Percentiles rank a stretch among this genome's conserved stretches.
Conservation (phyloP, 2,888 invertebrate genomes). For the Lagria hirta region DNA sequence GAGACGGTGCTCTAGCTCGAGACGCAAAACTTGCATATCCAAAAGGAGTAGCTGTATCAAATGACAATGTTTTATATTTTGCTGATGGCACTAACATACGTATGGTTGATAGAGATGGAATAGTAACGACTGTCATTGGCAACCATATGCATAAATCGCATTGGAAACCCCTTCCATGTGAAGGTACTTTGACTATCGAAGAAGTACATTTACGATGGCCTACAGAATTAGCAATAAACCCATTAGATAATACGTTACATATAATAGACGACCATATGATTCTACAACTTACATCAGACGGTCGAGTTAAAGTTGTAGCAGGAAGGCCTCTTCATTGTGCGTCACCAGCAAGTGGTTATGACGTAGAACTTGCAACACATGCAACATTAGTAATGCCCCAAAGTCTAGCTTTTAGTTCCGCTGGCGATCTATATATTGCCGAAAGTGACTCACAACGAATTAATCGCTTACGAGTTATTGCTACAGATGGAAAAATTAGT, state of each 20-base stretch:
- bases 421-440: conserved; percentile 90
- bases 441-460: conserved; percentile 95
- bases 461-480: conserved; percentile 86
- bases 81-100: conserved; percentile 93
- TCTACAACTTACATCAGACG: conserved; percentile 86
- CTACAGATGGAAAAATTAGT: conserved; percentile 89
- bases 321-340: conserved; percentile 93
- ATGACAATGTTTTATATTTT: conserved; percentile 89
- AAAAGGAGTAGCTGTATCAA: conserved; percentile 93
- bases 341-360: conserved; percentile 75
- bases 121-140: conserved; percentile 88
- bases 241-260: conserved; percentile 90
- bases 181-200: conserved; percentile 87
- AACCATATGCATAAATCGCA: conserved; percentile 92
- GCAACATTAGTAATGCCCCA: conserved; percentile 91
- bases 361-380: conserved; percentile 85
- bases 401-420: conserved; percentile 89
- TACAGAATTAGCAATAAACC: conserved; percentile 91
- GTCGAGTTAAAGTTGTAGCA: conserved; percentile 88
- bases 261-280: conserved; percentile 97
- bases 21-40: conserved; percentile 95
- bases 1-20: conserved; percentile 89
- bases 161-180: conserved; percentile 92
- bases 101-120: conserved; percentile 89
- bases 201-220: conserved; percentile 96